A percentile compares a stretch with the other conserved stretches of the same genome.
Conservation (phyloP, 2,888 invertebrate genomes). For the Pegoplata infirma region DNA sequence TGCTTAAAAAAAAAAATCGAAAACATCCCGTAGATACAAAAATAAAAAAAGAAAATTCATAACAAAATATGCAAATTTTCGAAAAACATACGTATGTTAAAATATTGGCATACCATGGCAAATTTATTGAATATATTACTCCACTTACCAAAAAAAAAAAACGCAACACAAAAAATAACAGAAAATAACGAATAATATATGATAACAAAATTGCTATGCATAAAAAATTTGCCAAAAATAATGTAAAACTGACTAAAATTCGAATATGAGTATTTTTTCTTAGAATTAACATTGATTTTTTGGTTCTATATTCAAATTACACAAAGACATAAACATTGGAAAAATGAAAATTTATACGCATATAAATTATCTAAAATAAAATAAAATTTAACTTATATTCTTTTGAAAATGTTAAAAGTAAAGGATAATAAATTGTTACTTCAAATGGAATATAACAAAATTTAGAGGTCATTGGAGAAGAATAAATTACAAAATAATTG, state of each 20-base stretch:
- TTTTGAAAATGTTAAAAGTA: neutral
- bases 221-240: slow-evolving; percentile 28
- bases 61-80: slow-evolving; percentile 59
- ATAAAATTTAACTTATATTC: neutral
- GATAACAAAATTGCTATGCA: slow-evolving; percentile 21
- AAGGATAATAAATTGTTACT: neutral
- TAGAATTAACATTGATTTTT: slow-evolving; percentile 6
- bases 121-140: slow-evolving; percentile 60
- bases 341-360: slow-evolving; percentile 48
- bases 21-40: neutral
- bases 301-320: neutral
- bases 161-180: too few relatives aligned
- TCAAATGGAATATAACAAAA: neutral
- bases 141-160: neutral
- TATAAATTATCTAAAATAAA: slow-evolving; percentile 36
- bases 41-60: neutral
- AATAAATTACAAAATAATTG: neutral
- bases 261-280: slow-evolving; percentile 26
- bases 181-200: neutral
- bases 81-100: slow-evolving; percentile 54
- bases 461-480: neutral
- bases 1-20: neutral
- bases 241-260: neutral
- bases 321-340: neutral
- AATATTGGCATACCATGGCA: slow-evolving; percentile 58